Conservation (phyloP, 1,140 invertebrate genomes). For the Radopholus similis region DNA sequence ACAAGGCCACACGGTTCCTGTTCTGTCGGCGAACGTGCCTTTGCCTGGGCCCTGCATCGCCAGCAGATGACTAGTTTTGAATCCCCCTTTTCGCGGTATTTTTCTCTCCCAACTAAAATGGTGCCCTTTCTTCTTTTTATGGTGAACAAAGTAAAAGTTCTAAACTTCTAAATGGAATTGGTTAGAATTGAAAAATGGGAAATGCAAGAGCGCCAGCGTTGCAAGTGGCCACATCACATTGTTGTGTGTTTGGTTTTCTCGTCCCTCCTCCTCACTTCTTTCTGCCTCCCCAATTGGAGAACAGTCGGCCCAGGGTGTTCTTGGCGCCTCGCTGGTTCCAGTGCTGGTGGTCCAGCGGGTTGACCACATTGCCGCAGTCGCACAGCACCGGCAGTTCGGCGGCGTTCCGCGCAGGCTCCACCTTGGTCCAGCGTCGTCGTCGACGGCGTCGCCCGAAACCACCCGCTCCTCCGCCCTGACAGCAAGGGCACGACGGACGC, state of each 20-base stretch:
- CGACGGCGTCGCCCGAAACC: no score
- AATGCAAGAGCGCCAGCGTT: background rate
- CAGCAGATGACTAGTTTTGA: background rate
- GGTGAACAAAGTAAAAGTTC: background rate
- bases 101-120: background rate
- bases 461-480: background rate
- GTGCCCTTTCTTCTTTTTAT: background rate
- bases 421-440: no score
- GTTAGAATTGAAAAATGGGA: background rate
- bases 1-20: conserved; percentile 14
- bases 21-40: conserved; percentile 16
- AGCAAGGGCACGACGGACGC: background rate
- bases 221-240: no score
- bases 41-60: background rate
- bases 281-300: no score
- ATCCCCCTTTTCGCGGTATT: background rate
- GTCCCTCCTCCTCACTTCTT: no score
- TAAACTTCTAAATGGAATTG: background rate
- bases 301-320: no score
- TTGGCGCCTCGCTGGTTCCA: no score
- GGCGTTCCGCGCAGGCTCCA: no score
- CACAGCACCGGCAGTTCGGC: no score
- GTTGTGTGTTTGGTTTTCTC: no score
- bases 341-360: no score
- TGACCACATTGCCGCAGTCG: no score